Conservation (phyloP, 2,113 vertebrate species). For the Bombycilla garrulus region DNA sequence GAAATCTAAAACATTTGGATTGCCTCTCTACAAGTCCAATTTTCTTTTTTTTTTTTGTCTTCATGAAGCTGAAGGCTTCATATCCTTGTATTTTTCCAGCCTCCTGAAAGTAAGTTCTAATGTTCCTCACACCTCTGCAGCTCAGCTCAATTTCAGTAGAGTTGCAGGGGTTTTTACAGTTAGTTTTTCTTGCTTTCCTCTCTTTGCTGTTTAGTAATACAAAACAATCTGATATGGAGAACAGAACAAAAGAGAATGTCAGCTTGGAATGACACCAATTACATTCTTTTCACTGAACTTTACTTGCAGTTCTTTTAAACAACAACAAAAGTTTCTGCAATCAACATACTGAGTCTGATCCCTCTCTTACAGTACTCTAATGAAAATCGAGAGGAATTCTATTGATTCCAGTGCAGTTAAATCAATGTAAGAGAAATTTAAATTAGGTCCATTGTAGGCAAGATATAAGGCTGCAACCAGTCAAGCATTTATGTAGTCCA, state of each 20-base stretch:
- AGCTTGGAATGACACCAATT: slow-evolving; percentile 16
- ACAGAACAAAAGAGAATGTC: not conserved
- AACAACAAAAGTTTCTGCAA: not conserved
- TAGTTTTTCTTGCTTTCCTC: not conserved
- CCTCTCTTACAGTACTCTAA: not conserved
- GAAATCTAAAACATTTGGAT: not conserved
- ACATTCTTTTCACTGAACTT: slow-evolving; percentile 20
- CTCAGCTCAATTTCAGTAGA: not conserved
- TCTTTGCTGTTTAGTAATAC: not conserved
- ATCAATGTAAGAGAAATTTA: slow-evolving; percentile 19
- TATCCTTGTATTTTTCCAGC: not conserved
- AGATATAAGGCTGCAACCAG: not conserved
- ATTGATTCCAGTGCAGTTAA: not conserved
- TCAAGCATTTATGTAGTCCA: not conserved
- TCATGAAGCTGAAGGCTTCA: not conserved
- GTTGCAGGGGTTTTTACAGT: not conserved
- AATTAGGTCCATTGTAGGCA: slow-evolving; percentile 4
- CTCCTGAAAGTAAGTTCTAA: not conserved
- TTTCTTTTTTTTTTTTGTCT: not conserved
- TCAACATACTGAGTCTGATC: not conserved
- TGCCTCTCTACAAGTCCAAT: not conserved
- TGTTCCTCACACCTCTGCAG: not conserved
- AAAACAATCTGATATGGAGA: not conserved
- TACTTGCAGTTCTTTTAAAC: not conserved
- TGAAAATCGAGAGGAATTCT: slow-evolving; percentile 29